Evolutionary conservation across 2,888 invertebrate genomes (phyloP).

Genomic region (Apodemia hepburni): DNA sequence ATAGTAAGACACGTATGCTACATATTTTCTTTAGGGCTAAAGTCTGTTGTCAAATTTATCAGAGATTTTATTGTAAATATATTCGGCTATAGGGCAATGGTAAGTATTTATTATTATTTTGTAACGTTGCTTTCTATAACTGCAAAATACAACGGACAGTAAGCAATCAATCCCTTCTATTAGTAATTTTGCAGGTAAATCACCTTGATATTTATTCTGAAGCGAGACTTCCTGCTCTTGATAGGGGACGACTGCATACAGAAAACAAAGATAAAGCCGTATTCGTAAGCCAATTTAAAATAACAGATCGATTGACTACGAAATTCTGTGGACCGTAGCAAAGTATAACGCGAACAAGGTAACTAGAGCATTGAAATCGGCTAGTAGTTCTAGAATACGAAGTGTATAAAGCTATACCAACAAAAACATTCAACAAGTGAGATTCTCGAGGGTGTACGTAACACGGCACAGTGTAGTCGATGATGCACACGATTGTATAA

Average conservation of each 20-base stretch:
- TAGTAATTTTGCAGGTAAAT: conserved; percentile 40
- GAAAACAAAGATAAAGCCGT: conserved; percentile 26
- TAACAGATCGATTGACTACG: conserved; percentile 29
- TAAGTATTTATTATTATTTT: too few relatives aligned
- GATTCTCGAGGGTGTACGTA: conserved; percentile 38
- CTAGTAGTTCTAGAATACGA: conserved; percentile 46
- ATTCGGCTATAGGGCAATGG: too few relatives aligned
- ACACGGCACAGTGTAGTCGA: conserved; percentile 45
- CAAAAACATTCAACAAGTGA: conserved; percentile 23
- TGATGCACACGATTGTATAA: conserved; percentile 52
- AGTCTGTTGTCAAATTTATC: too few relatives aligned
- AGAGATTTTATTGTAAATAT: too few relatives aligned
- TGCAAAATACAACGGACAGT: conserved; percentile 21
- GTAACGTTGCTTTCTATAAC: conserved; percentile 12
- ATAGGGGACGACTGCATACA: conserved; percentile 51
- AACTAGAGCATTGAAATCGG: conserved; percentile 59
- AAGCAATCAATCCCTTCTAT: conserved; percentile 37
- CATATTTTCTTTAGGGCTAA: too few relatives aligned
- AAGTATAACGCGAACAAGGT: conserved; percentile 44
- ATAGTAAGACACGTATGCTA: too few relatives aligned
- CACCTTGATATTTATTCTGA: conserved; percentile 70
- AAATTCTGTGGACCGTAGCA: conserved; percentile 40
- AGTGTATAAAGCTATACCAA: conserved; percentile 25
- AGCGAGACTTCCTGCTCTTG: conserved; percentile 62
- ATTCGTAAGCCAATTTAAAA: conserved; percentile 1